Evolutionary conservation across 2,888 invertebrate genomes (phyloP).

Genomic region (Kuschelorhynchus macadamiae): DNA sequence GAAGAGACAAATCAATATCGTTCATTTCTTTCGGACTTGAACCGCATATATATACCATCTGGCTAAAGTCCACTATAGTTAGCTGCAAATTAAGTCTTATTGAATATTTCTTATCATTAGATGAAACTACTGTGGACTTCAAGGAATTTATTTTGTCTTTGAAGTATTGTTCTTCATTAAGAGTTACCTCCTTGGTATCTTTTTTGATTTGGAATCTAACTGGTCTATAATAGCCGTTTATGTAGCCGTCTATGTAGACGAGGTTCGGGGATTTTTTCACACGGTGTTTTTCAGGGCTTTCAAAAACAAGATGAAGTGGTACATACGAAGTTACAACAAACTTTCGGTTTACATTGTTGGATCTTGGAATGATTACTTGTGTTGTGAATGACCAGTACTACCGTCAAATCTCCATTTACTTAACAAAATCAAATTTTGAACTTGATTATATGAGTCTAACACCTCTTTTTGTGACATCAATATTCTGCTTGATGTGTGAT

Average conservation of each 20-base stretch:
- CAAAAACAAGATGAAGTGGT: slow-evolving; percentile 11
- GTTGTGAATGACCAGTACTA: too few relatives aligned
- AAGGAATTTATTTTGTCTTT: slow-evolving; percentile 3
- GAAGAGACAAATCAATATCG: too few relatives aligned
- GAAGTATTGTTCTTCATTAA: slow-evolving; percentile 5
- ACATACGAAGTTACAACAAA: slow-evolving; percentile 11
- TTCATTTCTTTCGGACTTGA: too few relatives aligned
- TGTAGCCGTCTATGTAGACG: background rate
- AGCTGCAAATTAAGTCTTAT: slow-evolving; percentile 10
- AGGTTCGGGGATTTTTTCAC: slow-evolving; percentile 1
- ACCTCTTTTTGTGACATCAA: slow-evolving; percentile 6
- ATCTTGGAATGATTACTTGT: too few relatives aligned
- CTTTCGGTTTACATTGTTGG: background rate
- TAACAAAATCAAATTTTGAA: background rate
- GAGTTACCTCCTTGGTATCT: slow-evolving; percentile 8
- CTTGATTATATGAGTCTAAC: slow-evolving; percentile 2
- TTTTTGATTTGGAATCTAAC: slow-evolving; percentile 9
- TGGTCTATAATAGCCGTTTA: background rate
- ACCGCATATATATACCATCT: too few relatives aligned
- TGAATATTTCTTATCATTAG: slow-evolving; percentile 1
- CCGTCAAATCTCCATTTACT: too few relatives aligned
- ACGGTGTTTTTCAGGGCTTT: slow-evolving; percentile 1
- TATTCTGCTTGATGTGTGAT: slow-evolving; percentile 11
- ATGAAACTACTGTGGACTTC: slow-evolving; percentile 11
- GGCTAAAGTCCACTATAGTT: slow-evolving; percentile 10